Evolutionary conservation across 2,113 vertebrate genomes (phyloP).

Genomic region (Cochlearius cochlearius): DNA sequence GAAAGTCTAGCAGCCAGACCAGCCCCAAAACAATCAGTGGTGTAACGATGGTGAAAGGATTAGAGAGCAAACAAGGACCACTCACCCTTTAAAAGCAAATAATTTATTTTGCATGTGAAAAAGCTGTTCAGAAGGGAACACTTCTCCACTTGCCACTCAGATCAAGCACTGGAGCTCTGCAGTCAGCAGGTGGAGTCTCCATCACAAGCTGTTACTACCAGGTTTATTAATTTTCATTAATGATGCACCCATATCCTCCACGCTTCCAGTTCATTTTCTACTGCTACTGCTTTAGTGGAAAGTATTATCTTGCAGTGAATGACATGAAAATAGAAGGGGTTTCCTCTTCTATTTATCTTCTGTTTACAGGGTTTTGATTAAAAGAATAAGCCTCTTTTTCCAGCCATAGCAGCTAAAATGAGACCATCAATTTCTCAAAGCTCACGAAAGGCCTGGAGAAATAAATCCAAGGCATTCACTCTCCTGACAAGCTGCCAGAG

Average conservation of each 20-base stretch:
- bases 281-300: neutral
- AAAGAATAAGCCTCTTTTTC: neutral
- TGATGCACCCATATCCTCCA: neutral
- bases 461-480: constrained; percentile 37
- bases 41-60: neutral
- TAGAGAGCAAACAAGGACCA: neutral
- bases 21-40: neutral
- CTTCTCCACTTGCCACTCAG: neutral
- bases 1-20: neutral
- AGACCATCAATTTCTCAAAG: constrained; percentile 43
- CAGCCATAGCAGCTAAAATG: constrained; percentile 29
- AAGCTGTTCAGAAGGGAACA: neutral
- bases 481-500: constrained; percentile 57
- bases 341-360: neutral
- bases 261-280: neutral
- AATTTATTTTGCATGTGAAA: neutral
- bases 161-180: neutral
- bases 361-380: neutral
- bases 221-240: neutral
- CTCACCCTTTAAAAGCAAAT: neutral
- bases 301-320: neutral
- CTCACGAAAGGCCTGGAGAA: constrained; percentile 34
- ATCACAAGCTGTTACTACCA: neutral
- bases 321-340: neutral
- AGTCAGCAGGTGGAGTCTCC: neutral